A percentile compares a stretch with the other conserved stretches of the same genome.
phyloP scores from a whole-genome alignment of 1,140 invertebrate species.

The Caerostris darwini region DNA sequence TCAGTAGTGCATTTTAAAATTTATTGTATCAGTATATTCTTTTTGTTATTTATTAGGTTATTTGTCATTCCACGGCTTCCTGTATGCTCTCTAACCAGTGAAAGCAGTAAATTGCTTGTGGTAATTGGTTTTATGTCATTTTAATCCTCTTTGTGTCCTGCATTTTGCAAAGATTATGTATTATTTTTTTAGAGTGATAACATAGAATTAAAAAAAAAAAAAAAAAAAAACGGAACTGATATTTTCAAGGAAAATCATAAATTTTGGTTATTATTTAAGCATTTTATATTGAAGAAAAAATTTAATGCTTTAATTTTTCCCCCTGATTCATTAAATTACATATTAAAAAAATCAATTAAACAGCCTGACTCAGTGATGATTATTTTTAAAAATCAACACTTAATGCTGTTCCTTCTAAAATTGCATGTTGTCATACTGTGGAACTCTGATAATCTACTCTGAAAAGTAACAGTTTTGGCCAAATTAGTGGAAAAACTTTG shows the following conservation, averaged over 20 bases:
- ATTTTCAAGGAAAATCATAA: no score
- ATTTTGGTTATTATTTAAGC: neutral
- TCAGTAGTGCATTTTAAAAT: neutral
- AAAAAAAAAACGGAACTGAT: neutral
- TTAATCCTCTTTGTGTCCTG: neutral
- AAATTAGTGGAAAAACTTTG: no score
- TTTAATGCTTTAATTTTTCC: neutral
- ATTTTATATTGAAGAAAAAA: no score
- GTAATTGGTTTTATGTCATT: conserved; percentile 75
- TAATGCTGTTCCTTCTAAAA: no score
- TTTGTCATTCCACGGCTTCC: conserved; percentile 68
- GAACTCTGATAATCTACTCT: no score
- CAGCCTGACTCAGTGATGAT: no score
- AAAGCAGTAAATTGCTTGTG: conserved; percentile 73
- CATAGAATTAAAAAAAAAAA: neutral
- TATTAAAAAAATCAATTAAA: no score
- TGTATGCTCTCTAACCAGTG: conserved; percentile 51
- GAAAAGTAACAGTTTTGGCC: no score
- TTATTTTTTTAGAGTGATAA: neutral
- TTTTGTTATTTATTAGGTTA: conserved; percentile 75
- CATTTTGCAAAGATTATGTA: neutral
- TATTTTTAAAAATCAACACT: no score
- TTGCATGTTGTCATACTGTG: no score
- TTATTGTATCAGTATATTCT: conserved; percentile 50
- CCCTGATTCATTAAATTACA: neutral